Evolutionary conservation across 35 echinoderm and acorn worm genomes (phyloP).

Genomic region (Chiridota heheva): DNA sequence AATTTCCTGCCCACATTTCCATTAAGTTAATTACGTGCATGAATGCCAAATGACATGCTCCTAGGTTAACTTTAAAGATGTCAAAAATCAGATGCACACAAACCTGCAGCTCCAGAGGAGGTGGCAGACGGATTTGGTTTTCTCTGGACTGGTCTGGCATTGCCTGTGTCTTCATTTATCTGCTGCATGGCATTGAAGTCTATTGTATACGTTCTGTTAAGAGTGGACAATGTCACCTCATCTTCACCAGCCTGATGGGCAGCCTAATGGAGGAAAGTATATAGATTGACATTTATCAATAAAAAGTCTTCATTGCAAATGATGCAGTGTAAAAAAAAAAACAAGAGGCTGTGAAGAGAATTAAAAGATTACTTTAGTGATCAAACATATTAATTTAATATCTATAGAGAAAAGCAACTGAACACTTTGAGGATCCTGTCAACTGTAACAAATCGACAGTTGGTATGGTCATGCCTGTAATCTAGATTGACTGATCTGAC

Average conservation of each 20-base stretch:
- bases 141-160: slow-evolving; percentile 85
- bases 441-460: no score
- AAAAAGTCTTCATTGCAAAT: background rate
- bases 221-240: slow-evolving; percentile 80
- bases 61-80: no score
- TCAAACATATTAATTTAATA: no score
- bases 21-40: no score
- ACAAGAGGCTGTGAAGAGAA: background rate
- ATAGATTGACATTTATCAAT: background rate
- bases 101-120: slow-evolving; percentile 51
- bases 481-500: no score
- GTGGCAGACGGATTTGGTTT: slow-evolving; percentile 69
- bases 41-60: no score
- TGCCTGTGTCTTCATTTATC: slow-evolving; percentile 97
- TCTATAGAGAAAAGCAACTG: no score
- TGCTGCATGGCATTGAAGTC: slow-evolving; percentile 98
- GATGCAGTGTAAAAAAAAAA: background rate
- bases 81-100: no score
- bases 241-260: slow-evolving; percentile 93
- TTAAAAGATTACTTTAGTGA: no score
- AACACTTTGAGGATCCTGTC: no score
- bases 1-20: no score
- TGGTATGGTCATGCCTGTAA: no score
- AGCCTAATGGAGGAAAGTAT: slow-evolving; percentile 29
- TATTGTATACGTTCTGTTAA: slow-evolving; percentile 81